Percentiles rank a stretch among this genome's conserved stretches.
Conservation (phyloP, 2,113 vertebrate genomes). For the Dromaius novaehollandiae region DNA sequence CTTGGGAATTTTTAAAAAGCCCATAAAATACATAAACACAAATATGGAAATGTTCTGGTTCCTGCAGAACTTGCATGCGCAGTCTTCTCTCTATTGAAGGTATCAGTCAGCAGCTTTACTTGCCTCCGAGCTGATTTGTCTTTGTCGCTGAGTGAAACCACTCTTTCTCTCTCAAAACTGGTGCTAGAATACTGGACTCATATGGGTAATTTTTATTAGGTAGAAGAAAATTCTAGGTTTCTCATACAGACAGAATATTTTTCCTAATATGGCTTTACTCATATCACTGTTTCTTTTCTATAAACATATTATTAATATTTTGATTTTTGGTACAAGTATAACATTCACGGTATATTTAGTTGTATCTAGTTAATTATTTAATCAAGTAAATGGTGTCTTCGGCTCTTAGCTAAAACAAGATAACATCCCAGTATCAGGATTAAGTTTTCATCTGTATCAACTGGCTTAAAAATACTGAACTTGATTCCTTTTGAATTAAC, state of each 20-base stretch:
- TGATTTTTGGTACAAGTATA: slow-evolving; percentile 37
- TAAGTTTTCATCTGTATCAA: slow-evolving; percentile 83
- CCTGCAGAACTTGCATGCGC: slow-evolving; percentile 31
- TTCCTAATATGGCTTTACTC: slow-evolving; percentile 7
- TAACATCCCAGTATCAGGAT: slow-evolving; percentile 75
- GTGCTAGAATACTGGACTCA: slow-evolving; percentile 9
- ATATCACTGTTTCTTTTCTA: slow-evolving; percentile 18
- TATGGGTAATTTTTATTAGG: not conserved
- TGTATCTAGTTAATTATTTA: slow-evolving; percentile 60
- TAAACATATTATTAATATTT: not conserved
- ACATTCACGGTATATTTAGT: slow-evolving; percentile 64
- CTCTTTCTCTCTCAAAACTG: slow-evolving; percentile 3
- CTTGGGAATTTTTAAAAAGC: slow-evolving; percentile 53
- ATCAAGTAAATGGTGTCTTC: slow-evolving; percentile 75
- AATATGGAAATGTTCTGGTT: slow-evolving; percentile 58
- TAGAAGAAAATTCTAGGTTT: slow-evolving; percentile 5
- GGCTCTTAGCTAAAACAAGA: slow-evolving; percentile 68
- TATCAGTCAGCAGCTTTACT: slow-evolving; percentile 43
- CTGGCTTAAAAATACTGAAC: slow-evolving; percentile 84
- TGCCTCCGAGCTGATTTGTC: slow-evolving; percentile 51
- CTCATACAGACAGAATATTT: slow-evolving; percentile 4
- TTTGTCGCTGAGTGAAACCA: slow-evolving; percentile 18
- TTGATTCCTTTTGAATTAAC: slow-evolving; percentile 88
- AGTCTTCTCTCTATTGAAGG: slow-evolving; percentile 1
- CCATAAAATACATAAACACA: slow-evolving; percentile 65